phyloP scores from a whole-genome alignment of 2,888 invertebrate species.

The Argyresthia goedartella region DNA sequence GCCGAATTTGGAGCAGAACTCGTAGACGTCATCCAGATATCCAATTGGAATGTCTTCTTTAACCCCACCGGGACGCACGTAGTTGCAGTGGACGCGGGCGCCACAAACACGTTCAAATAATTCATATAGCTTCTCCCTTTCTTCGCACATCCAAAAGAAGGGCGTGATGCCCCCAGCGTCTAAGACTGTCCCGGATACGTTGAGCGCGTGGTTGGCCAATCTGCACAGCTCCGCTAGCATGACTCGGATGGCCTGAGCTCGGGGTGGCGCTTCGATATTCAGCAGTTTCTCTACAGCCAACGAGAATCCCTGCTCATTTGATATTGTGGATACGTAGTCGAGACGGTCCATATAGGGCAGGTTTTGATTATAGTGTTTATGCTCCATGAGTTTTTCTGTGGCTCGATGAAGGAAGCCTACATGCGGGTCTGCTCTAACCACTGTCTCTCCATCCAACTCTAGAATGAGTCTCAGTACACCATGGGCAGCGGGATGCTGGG shows the following conservation, averaged over 20 bases:
- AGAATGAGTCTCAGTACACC: slow-evolving; percentile 87
- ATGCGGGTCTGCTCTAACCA: slow-evolving; percentile 85
- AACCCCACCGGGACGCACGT: slow-evolving; percentile 88
- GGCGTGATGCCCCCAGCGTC: slow-evolving; percentile 92
- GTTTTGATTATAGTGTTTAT: slow-evolving; percentile 88
- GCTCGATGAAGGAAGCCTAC: slow-evolving; percentile 90
- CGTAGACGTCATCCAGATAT: slow-evolving; percentile 83
- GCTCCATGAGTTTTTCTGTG: slow-evolving; percentile 91
- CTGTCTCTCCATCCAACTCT: slow-evolving; percentile 86
- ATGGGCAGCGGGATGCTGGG: slow-evolving; percentile 92
- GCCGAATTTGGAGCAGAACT: slow-evolving; percentile 75
- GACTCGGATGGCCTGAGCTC: slow-evolving; percentile 86
- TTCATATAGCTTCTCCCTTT: slow-evolving; percentile 88
- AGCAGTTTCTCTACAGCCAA: slow-evolving; percentile 87
- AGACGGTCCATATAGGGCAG: slow-evolving; percentile 90
- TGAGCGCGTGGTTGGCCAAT: slow-evolving; percentile 85
- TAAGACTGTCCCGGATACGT: slow-evolving; percentile 78
- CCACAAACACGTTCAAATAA: slow-evolving; percentile 87
- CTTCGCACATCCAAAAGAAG: slow-evolving; percentile 93
- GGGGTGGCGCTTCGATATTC: slow-evolving; percentile 79
- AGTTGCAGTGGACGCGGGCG: slow-evolving; percentile 86
- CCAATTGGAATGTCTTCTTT: slow-evolving; percentile 71
- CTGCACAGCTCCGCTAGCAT: slow-evolving; percentile 83
- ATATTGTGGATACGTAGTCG: slow-evolving; percentile 89
- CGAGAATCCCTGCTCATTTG: slow-evolving; percentile 83